Conservation (phyloP, 2,113 vertebrate species). For the Pelusios castaneus region DNA sequence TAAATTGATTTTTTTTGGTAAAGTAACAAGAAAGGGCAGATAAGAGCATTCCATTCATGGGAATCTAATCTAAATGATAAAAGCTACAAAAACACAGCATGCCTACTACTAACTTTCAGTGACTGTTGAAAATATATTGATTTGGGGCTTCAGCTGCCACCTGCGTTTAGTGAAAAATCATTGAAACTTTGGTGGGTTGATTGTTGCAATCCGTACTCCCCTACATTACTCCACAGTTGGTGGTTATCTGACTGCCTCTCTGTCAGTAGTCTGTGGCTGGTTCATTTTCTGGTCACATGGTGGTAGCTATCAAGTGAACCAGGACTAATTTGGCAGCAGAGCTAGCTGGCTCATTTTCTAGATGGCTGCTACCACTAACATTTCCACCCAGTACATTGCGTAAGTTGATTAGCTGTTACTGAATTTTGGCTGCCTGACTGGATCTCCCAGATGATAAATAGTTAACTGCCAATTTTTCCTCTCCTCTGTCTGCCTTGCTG, state of each 20-base stretch:
- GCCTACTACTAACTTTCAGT: constrained; percentile 6
- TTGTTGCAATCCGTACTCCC: neutral
- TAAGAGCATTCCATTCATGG: neutral
- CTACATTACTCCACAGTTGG: neutral
- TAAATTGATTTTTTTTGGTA: neutral
- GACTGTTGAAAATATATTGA: constrained; percentile 17
- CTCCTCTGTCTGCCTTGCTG: neutral
- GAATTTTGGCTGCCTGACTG: neutral
- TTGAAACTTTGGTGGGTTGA: neutral
- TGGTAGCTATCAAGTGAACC: neutral
- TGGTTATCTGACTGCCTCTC: neutral
- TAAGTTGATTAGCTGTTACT: neutral
- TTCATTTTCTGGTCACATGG: neutral
- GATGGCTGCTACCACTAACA: neutral
- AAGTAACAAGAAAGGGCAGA: constrained; percentile 13
- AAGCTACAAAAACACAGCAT: constrained; percentile 11
- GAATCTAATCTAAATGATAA: constrained; percentile 37
- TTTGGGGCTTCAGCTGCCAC: constrained; percentile 13
- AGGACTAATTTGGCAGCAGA: neutral
- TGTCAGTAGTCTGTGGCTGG: neutral
- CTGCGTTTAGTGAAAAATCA: neutral
- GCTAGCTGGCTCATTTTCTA: neutral
- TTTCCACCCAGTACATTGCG: neutral
- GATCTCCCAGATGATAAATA: neutral
- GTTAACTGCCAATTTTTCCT: neutral